phyloP scores from a whole-genome alignment of 2,797 vertebrate species.

The Enoplosus armatus region DNA sequence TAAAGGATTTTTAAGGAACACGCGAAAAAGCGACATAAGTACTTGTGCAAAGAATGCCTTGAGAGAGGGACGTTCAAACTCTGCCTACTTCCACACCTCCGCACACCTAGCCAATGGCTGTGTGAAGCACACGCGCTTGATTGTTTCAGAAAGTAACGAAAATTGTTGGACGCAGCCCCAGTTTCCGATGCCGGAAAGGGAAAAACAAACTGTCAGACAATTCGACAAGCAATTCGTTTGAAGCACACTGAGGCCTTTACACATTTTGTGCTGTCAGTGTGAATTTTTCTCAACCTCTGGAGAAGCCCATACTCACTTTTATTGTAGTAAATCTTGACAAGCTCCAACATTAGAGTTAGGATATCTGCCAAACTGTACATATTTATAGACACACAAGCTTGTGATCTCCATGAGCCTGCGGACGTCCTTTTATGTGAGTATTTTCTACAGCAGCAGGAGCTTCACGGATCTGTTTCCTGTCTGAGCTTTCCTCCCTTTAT shows the following conservation, averaged over 20 bases:
- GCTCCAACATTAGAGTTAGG: background rate
- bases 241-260: conserved; percentile 44
- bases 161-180: background rate
- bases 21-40: background rate
- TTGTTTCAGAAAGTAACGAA: background rate
- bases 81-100: no score
- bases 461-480: conserved; percentile 18
- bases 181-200: background rate
- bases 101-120: background rate
- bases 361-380: background rate
- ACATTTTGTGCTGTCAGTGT: conserved; percentile 13
- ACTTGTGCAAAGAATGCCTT: background rate
- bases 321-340: background rate
- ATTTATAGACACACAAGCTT: background rate
- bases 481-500: background rate
- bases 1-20: background rate
- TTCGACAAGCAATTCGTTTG: background rate
- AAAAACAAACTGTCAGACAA: background rate
- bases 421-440: conserved; percentile 46
- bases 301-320: background rate
- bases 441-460: conserved; percentile 25
- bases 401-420: background rate
- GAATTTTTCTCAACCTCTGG: background rate
- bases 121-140: background rate
- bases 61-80: background rate